phyloP scores from a whole-genome alignment of 2,888 invertebrate species.

The Minunthozetes semirufus region DNA sequence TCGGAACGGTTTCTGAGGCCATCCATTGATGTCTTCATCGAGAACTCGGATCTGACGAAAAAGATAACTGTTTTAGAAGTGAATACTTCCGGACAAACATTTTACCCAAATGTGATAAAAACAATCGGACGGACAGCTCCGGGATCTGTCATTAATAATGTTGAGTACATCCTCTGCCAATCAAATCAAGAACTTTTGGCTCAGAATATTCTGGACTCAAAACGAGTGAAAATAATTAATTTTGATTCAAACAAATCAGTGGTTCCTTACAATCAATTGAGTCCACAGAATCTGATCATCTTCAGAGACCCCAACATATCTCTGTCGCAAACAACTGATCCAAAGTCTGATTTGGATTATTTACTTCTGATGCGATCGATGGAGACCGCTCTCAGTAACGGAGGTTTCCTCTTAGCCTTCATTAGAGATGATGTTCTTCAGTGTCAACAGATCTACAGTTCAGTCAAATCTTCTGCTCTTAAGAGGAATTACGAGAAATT shows the following conservation, averaged over 20 bases:
- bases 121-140: not conserved
- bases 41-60: conserved; percentile 10
- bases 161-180: conserved; percentile 16
- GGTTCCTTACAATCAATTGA: not conserved
- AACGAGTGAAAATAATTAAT: not conserved
- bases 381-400: conserved; percentile 1
- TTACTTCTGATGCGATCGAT: not conserved
- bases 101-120: conserved; percentile 22
- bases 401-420: conserved; percentile 16
- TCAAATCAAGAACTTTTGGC: not conserved
- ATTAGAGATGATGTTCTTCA: not conserved
- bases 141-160: conserved; percentile 13
- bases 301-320: conserved; percentile 21
- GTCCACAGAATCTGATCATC: conserved; percentile 14
- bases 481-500: not conserved
- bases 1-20: conserved; percentile 25
- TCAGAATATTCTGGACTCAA: not conserved
- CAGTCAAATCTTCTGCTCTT: not conserved
- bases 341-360: not conserved
- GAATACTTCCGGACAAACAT: conserved; percentile 9
- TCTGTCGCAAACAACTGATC: not conserved
- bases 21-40: conserved; percentile 10
- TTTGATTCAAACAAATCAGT: conserved; percentile 7
- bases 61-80: conserved; percentile 17
- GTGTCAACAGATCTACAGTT: not conserved